Percentiles rank a stretch among this genome's conserved stretches.
Evolutionary conservation across 2,888 invertebrate species (phyloP).

Genomic region (Andrena trimmerana): DNA sequence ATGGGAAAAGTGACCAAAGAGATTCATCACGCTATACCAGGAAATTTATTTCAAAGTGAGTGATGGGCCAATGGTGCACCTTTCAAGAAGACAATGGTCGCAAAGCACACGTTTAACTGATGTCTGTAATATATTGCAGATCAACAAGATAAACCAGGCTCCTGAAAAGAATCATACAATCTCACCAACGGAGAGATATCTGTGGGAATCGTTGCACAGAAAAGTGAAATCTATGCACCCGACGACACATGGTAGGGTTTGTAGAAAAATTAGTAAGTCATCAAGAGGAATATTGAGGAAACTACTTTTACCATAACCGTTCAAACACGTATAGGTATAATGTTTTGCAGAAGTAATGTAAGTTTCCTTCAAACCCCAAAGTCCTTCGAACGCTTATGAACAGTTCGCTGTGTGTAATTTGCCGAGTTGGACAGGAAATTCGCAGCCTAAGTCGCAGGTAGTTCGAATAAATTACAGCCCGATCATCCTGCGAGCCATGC

Average conservation of each 20-base stretch:
- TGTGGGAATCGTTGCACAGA: not conserved
- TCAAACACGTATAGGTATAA: not conserved
- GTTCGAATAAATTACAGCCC: conserved; percentile 60
- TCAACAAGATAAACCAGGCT: too few species aligned
- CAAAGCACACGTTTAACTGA: too few species aligned
- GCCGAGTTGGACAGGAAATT: conserved; percentile 47
- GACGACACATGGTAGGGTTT: not conserved
- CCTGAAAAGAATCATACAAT: not conserved
- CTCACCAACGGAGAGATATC: not conserved
- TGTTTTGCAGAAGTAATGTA: not conserved
- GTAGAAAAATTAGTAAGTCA: not conserved
- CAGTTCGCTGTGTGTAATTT: conserved; percentile 24
- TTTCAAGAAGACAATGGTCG: too few species aligned
- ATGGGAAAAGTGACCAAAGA: too few species aligned
- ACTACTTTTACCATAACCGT: not conserved
- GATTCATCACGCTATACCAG: too few species aligned
- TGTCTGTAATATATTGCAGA: too few species aligned
- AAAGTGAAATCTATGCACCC: not conserved
- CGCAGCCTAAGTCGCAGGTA: conserved; percentile 8
- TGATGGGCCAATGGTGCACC: too few species aligned
- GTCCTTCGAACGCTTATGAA: not conserved
- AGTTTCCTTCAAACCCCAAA: conserved; percentile 4
- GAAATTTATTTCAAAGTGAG: too few species aligned
- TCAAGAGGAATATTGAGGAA: not conserved
- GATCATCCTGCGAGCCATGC: conserved; percentile 31